phyloP scores from a whole-genome alignment of 2,113 vertebrate species.

The Leptocoma aspasia region DNA sequence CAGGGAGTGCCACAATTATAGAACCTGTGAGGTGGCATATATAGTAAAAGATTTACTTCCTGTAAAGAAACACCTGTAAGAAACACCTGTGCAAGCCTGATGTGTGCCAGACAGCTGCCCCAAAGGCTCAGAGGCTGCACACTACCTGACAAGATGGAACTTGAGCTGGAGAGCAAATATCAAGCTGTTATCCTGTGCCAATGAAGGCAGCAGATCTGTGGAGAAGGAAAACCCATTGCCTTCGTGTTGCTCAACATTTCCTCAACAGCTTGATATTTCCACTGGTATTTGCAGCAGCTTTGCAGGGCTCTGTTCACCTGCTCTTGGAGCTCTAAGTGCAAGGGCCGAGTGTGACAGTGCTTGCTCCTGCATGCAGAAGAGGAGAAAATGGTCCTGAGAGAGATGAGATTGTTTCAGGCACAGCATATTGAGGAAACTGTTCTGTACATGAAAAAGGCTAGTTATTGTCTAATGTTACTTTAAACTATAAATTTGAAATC shows the following conservation, averaged over 20 bases:
- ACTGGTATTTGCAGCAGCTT: background rate
- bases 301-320: background rate
- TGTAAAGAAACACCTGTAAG: background rate
- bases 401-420: background rate
- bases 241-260: background rate
- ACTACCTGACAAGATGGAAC: background rate
- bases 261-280: background rate
- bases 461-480: background rate
- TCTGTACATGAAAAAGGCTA: background rate
- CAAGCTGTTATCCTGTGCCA: background rate
- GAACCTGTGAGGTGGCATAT: background rate
- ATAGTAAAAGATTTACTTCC: background rate
- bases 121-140: background rate
- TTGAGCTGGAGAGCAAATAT: background rate
- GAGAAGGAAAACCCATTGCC: background rate
- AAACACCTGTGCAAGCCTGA: background rate
- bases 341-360: fast-evolving
- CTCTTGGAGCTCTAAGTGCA: background rate
- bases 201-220: background rate
- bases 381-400: background rate
- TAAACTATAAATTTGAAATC: background rate
- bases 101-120: background rate
- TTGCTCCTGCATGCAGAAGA: background rate
- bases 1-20: background rate
- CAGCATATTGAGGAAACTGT: background rate